phyloP scores from a whole-genome alignment of 2,113 vertebrate genomes.

The Peromyscus maniculatus region DNA sequence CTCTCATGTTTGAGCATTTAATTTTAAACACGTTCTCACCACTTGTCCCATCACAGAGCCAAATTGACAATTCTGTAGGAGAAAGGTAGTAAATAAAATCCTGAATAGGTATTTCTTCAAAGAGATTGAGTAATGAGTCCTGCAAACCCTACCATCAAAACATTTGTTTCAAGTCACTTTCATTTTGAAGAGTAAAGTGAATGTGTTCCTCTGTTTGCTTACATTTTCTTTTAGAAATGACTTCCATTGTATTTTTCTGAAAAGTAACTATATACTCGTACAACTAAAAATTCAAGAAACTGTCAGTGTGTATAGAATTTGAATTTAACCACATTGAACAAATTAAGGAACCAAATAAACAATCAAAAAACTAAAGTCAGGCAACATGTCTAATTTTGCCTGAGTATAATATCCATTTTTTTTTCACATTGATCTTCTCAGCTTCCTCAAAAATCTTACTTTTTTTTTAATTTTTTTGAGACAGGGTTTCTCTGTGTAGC shows the following conservation, averaged over 20 bases:
- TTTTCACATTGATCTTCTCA: background rate
- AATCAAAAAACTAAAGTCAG: background rate
- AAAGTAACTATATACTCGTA: background rate
- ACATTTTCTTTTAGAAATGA: background rate
- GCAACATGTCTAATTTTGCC: background rate
- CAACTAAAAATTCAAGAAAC: background rate
- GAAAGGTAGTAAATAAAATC: background rate
- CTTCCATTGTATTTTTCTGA: background rate
- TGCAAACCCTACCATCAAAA: conserved; percentile 65
- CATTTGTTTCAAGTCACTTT: conserved; percentile 61
- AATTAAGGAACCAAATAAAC: background rate
- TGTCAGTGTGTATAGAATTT: background rate
- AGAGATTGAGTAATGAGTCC: background rate
- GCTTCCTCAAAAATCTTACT: too few relatives aligned
- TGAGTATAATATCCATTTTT: background rate
- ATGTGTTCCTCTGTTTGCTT: background rate
- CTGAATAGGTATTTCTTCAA: conserved; percentile 58
- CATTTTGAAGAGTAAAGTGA: background rate
- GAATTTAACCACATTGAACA: background rate
- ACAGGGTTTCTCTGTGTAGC: too few relatives aligned
- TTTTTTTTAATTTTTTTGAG: too few relatives aligned
- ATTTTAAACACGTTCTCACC: conserved; percentile 27
- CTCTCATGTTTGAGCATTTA: background rate
- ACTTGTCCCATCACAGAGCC: conserved; percentile 55
- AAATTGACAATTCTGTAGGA: conserved; percentile 56